Percentiles rank a stretch among this genome's conserved stretches.
phyloP scores from a whole-genome alignment of 2,888 invertebrate species.

The Orchestes rusci region DNA sequence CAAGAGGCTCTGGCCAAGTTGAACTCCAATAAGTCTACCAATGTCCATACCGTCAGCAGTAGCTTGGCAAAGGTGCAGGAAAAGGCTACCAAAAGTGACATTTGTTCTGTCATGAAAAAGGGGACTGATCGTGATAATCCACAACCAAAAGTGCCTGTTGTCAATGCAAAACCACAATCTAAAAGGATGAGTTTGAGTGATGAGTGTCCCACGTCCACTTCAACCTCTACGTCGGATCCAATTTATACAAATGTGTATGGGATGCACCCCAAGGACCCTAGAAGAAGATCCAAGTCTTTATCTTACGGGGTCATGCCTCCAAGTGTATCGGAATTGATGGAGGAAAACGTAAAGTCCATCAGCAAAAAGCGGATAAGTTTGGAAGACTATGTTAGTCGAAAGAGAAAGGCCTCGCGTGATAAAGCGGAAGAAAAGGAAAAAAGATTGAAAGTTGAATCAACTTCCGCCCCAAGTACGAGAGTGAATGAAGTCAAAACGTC shows the following conservation, averaged over 20 bases:
- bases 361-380: conserved; percentile 30
- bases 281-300: conserved; percentile 7
- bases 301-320: conserved; percentile 17
- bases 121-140: neutral
- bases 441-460: conserved; percentile 6
- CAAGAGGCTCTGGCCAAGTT: conserved; percentile 19
- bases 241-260: neutral
- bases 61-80: neutral
- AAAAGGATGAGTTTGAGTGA: conserved; percentile 8
- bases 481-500: conserved; percentile 10
- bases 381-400: conserved; percentile 34
- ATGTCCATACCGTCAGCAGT: neutral
- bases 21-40: neutral
- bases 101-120: neutral
- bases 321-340: conserved; percentile 23
- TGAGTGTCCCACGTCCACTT: conserved; percentile 14
- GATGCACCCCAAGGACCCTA: conserved; percentile 11
- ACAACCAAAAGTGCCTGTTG: neutral
- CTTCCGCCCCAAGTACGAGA: neutral
- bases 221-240: neutral
- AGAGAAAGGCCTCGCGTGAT: conserved; percentile 24
- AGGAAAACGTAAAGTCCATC: conserved; percentile 10
- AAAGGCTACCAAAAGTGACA: neutral
- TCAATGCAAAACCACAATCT: neutral
- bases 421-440: neutral